Conservation (phyloP, 1,140 invertebrate species). For the Mizuhopecten yessoensis region DNA sequence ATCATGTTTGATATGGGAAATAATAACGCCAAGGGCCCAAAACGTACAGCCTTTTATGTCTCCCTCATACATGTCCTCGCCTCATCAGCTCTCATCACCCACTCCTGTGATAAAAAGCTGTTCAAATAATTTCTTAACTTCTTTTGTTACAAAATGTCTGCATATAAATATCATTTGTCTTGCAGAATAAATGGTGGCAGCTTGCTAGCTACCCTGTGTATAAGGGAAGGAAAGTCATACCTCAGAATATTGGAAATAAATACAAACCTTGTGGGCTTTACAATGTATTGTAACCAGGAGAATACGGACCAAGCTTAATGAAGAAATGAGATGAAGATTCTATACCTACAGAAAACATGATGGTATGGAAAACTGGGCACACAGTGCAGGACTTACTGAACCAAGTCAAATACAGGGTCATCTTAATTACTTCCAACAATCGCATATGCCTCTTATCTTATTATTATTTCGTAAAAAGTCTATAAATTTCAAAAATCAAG, state of each 20-base stretch:
- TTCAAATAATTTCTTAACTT: slow-evolving; percentile 1
- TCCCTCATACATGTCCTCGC: neutral
- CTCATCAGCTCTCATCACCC: neutral
- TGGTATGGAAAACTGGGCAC: neutral
- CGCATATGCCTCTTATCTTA: neutral
- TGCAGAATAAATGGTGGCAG: neutral
- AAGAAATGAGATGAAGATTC: slow-evolving; percentile 24
- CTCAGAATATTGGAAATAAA: neutral
- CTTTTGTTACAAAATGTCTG: neutral
- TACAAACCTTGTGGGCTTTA: neutral
- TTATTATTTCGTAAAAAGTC: too few relatives aligned
- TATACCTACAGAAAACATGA: slow-evolving; percentile 19
- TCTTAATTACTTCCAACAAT: neutral
- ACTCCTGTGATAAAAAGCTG: neutral
- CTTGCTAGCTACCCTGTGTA: neutral
- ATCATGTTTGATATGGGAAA: slow-evolving; percentile 33
- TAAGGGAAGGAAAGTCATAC: neutral
- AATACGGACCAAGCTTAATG: neutral
- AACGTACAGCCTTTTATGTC: neutral
- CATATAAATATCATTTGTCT: neutral
- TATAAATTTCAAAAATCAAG: neutral
- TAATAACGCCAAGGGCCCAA: slow-evolving; percentile 1
- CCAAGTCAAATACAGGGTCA: neutral
- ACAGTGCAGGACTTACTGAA: neutral
- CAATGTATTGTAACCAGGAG: neutral